These are phyloP conservation scores for Cotesia typhae DNA, from an alignment of 1,140 invertebrate species.

Conservation along the genomic window DNA sequence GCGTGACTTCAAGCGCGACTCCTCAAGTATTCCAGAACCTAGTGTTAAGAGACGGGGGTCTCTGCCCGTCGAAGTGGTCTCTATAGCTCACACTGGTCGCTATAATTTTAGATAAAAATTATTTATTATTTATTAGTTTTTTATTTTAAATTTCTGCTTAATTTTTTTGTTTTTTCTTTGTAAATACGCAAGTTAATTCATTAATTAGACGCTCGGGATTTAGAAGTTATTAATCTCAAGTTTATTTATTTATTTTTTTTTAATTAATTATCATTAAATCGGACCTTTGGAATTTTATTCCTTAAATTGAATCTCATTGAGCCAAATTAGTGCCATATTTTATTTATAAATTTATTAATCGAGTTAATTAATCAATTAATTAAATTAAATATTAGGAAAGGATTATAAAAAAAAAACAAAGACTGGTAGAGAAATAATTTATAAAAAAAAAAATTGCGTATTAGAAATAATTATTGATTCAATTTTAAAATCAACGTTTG, in stretches of 20 bases:
- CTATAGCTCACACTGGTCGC: conserved; percentile 67
- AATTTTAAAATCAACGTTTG: neutral
- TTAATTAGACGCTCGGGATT: no score
- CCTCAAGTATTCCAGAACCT: conserved; percentile 59
- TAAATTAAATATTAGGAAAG: conserved; percentile 14
- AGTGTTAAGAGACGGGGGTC: conserved; percentile 69
- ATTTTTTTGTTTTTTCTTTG: no score
- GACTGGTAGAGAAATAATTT: conserved; percentile 54
- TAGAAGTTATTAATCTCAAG: no score
- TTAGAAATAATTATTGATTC: no score
- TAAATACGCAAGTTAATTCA: neutral
- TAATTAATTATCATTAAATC: no score
- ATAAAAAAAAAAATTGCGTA: neutral
- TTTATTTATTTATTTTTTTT: neutral
- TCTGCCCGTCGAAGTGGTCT: conserved; percentile 70
- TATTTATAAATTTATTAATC: no score
- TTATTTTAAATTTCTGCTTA: no score
- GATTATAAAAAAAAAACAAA: conserved; percentile 47
- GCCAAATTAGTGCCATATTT: no score
- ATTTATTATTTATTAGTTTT: neutral
- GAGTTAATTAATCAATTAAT: conserved; percentile 19
- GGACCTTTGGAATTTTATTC: no score
- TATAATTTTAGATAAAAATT: conserved; percentile 55
- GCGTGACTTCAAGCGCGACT: conserved; percentile 49
- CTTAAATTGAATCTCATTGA: no score